These are phyloP conservation scores for Cathartes aura DNA, from an alignment of 2,113 vertebrate species.

Conservation along the genomic window DNA sequence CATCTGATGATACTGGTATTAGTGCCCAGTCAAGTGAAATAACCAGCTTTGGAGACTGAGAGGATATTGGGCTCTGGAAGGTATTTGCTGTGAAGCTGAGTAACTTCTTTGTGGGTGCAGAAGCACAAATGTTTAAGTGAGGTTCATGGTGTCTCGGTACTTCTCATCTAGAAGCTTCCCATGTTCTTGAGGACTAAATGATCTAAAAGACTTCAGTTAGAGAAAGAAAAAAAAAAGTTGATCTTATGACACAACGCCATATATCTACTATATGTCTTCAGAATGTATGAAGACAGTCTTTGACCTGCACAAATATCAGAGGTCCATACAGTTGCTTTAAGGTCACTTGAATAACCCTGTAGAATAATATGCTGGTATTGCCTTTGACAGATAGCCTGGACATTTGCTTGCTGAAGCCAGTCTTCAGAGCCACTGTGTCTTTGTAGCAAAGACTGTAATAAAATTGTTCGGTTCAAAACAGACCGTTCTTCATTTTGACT, in stretches of 20 bases:
- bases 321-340: conserved; percentile 31
- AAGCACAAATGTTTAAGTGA: fast-evolving
- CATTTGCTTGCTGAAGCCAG: conserved; percentile 43
- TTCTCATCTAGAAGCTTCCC: neutral
- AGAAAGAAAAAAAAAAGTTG: neutral
- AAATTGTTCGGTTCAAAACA: conserved; percentile 56
- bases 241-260: neutral
- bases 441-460: conserved; percentile 51
- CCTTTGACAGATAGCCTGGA: conserved; percentile 35
- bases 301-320: conserved; percentile 56
- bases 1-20: neutral
- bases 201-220: neutral
- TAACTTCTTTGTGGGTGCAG: neutral
- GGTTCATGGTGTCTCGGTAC: neutral
- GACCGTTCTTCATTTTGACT: conserved; percentile 60
- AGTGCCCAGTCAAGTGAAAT: neutral
- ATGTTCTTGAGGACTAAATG: neutral
- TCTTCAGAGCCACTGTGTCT: conserved; percentile 19
- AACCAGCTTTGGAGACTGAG: neutral
- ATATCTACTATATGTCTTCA: neutral
- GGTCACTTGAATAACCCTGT: conserved; percentile 22
- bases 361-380: conserved; percentile 29
- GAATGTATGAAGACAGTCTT: conserved; percentile 39
- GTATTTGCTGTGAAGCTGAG: neutral
- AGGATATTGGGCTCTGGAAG: neutral